Base-by-base conservation (phyloP, 1,140 invertebrate species). In the Steinernema feltiae region DNA sequence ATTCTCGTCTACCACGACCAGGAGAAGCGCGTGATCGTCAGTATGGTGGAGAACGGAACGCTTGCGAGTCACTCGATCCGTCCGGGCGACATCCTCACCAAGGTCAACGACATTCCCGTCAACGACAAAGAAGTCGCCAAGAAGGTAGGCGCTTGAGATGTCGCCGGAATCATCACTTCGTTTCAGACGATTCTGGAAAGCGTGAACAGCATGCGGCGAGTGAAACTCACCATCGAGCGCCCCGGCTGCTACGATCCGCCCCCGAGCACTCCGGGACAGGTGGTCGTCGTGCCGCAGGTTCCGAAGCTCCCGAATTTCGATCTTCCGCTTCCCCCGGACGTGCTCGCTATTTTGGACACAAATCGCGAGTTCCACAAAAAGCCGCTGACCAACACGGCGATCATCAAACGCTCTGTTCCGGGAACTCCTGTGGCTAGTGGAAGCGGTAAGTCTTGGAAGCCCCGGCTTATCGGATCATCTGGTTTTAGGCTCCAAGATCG, bases 1-100 rank as follows among this genome's bases (percentile, higher is more conserved):
- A 53, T 76, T 32, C 69, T 76, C 53, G 70, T 76, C 32, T 71
- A 76, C 69, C 70, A 71, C n/a, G 75, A 76, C 69, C 46, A 46
- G 29, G 70, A 71, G 21, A 71, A 71, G 41, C 75, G 71, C n/a
- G 71, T 76, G 1, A 71, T 76, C 32, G 71, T 76, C 15, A 48
- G 32, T 12, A 76, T 76, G 75, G 69, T 76, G 12, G 75, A 76
- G 69, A 72, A 35, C 31, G 75, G 75, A 12, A 74, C 75, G 1
- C n/a, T 71, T 27, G 75, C 75, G 15, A 53, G 35, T 24, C 32
- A 74, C 21, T 31, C 46, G 27, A 31, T 76, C 21, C 35, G 69
- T 32, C 70, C 75, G 12, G 75, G 75, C 17, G 75, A 76, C 29
- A 46, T 48, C 29, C 69, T 76, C 1, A 74, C 70, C 12, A 76